These are phyloP conservation scores for Brienomyrus brachyistius DNA, from an alignment of 2,113 vertebrate genomes.

Conservation along the genomic window DNA sequence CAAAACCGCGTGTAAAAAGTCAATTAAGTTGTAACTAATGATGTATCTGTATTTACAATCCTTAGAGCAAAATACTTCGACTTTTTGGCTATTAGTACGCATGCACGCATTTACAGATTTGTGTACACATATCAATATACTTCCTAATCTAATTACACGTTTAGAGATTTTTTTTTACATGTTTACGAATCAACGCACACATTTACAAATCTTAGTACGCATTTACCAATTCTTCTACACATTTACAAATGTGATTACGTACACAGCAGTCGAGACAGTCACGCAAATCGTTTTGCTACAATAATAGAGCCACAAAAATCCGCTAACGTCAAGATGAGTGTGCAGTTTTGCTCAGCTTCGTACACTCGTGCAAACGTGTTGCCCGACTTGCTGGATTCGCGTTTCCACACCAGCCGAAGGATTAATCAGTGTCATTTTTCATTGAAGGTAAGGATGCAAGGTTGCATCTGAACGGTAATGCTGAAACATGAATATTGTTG, in stretches of 20 bases:
- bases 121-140: too few species aligned
- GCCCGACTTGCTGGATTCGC: not conserved
- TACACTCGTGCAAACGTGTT: too few species aligned
- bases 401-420: not conserved
- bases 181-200: too few species aligned
- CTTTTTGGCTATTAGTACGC: too few species aligned
- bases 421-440: not conserved
- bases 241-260: not conserved
- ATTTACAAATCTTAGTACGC: not conserved
- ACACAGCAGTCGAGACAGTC: not conserved
- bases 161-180: too few species aligned
- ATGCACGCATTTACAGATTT: too few species aligned
- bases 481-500: not conserved
- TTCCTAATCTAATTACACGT: too few species aligned
- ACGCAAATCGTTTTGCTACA: not conserved
- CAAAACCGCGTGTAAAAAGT: too few species aligned
- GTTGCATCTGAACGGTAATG: not conserved
- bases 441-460: not conserved
- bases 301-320: not conserved
- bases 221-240: not conserved
- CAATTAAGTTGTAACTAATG: too few species aligned
- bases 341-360: constrained; percentile 1
- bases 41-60: too few species aligned
- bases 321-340: constrained; percentile 8
- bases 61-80: too few species aligned